phyloP scores from a whole-genome alignment of 2,888 invertebrate species.

The Hydriomena furcata region DNA sequence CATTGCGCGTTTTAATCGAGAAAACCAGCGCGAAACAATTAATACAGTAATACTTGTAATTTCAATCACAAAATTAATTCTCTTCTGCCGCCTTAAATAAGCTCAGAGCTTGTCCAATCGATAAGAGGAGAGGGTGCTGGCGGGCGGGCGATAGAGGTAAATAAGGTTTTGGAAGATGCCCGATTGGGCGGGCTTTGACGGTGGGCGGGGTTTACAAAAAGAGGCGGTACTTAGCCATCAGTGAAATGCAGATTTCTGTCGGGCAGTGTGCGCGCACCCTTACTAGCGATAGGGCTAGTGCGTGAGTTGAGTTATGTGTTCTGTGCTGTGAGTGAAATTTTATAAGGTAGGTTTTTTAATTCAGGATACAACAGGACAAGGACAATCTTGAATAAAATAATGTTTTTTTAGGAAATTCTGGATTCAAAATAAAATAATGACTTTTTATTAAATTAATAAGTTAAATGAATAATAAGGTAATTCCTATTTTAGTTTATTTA shows the following conservation, averaged over 20 bases:
- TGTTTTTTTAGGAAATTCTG: too few relatives aligned
- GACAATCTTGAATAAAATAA: too few relatives aligned
- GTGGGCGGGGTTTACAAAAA: constrained; percentile 45
- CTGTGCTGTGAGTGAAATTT: constrained; percentile 30
- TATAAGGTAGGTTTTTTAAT: constrained; percentile 31
- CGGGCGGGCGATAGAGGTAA: constrained; percentile 73
- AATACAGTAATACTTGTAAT: constrained; percentile 70
- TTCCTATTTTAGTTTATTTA: too few relatives aligned
- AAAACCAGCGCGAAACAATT: constrained; percentile 63
- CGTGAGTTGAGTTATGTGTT: constrained; percentile 28
- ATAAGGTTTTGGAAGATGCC: constrained; percentile 63
- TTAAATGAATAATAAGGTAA: too few relatives aligned
- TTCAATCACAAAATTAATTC: constrained; percentile 82
- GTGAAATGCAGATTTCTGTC: constrained; percentile 26
- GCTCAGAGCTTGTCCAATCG: constrained; percentile 73
- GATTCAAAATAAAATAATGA: too few relatives aligned
- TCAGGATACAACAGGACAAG: too few relatives aligned
- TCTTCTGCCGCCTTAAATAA: constrained; percentile 77
- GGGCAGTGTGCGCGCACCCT: constrained; percentile 41
- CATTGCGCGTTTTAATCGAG: constrained; percentile 58
- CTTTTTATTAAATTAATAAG: too few relatives aligned
- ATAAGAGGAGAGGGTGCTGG: constrained; percentile 66
- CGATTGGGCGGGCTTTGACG: constrained; percentile 50
- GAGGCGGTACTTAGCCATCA: constrained; percentile 51
- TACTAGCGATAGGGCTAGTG: constrained; percentile 26